phyloP scores from a whole-genome alignment of 2,888 invertebrate species.

The Cremastobaeus sp. region DNA sequence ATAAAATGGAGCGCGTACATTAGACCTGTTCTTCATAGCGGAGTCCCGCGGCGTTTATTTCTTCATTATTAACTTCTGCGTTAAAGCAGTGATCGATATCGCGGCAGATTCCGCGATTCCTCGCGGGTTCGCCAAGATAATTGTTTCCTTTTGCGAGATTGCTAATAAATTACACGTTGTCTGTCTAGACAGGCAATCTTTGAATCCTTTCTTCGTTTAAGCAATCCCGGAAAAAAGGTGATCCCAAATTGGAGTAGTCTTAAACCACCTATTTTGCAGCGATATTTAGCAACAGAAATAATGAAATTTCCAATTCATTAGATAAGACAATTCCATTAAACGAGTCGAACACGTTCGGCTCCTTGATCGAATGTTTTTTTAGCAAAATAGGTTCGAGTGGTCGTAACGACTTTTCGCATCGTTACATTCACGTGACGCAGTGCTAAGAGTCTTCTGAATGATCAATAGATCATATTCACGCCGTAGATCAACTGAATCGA shows the following conservation, averaged over 20 bases:
- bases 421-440: slow-evolving; percentile 13
- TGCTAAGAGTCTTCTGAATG: slow-evolving; percentile 13
- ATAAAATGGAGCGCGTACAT: slow-evolving; percentile 58
- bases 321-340: no score
- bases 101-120: slow-evolving; percentile 25
- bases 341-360: not conserved
- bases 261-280: no score
- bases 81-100: slow-evolving; percentile 40
- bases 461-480: slow-evolving; percentile 42
- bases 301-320: no score
- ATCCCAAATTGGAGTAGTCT: no score
- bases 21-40: slow-evolving; percentile 39
- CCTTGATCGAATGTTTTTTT: slow-evolving; percentile 15
- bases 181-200: no score
- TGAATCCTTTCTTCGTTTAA: no score
- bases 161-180: no score
- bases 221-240: no score
- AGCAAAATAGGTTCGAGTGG: slow-evolving; percentile 23
- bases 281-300: no score
- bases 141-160: slow-evolving; percentile 23
- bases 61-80: slow-evolving; percentile 53
- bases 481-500: slow-evolving; percentile 43
- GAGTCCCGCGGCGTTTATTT: slow-evolving; percentile 38
- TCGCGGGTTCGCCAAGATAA: slow-evolving; percentile 37
- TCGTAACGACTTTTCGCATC: slow-evolving; percentile 34